Evolutionary conservation across 2,888 invertebrate species (phyloP), one percentile per base, ranked within the genome.

Genomic region (Yponomeuta evonymella): DNA sequence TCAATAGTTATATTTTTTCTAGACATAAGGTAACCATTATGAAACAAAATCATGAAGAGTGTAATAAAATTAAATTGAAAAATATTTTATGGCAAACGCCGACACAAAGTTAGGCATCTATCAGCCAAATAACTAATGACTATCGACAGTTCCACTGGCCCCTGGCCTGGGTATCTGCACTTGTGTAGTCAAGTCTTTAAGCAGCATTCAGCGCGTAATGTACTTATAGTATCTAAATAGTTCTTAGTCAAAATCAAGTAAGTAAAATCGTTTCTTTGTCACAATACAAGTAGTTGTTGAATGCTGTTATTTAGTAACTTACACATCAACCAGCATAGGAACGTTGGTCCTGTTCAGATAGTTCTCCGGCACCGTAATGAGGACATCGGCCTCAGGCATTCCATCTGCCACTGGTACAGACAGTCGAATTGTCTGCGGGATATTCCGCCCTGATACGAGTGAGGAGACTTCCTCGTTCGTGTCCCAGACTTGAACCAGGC

Each of bases 321-420:
- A 97, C 94, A 97, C 97, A 82, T 96, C 96, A 72, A 97, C 95
- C 51, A 97, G 86, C 89, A 97, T 93, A 0, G 97, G 97, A 80
- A 97, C 96, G 81, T 97, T 95, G 2, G 94, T 95, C 43, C 94
- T 93, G 68, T 93, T 89, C 81, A 95, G 94, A 74, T 96, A 93
- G 77, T 96, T 94, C 0, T 94, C 93, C 0, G 97, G 97, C 67
- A 96, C 90, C 81, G 95, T 94, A 58, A 98, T 87, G 73, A 94
- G 93, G 0, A 97, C 97, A 74, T 96, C 95, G 1, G 97, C 97
- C 62, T 94, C 93, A 69, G 94, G 94, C 0, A 84, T 71, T 2
- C 94, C 95, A n/a, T 92, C 94, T 0, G 93, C 93, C 5, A 96
- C 90, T 0, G 94, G 93, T 48, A 97, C 94, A 4, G 92, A 90